Percentiles rank a stretch among this genome's conserved stretches.
These are phyloP conservation scores for Xenus cinereus DNA, from an alignment of 2,113 vertebrate species.

Conservation along the genomic window DNA sequence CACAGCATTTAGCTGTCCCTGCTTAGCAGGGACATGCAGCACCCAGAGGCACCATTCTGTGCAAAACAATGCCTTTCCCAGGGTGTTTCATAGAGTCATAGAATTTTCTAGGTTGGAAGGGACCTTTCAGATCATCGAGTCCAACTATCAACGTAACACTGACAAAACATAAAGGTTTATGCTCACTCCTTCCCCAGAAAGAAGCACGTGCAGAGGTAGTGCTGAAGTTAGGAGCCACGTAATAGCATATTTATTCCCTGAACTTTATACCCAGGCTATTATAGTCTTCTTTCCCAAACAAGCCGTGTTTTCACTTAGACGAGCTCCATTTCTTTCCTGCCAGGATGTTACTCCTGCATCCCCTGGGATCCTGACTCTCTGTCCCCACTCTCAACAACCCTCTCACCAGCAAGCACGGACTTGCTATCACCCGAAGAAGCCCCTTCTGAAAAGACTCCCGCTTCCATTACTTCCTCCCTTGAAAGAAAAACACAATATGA, in stretches of 20 bases:
- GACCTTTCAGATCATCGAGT: no score
- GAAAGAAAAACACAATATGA: neutral
- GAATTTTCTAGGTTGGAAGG: no score
- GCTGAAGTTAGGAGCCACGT: neutral
- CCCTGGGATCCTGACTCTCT: neutral
- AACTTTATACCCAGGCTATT: neutral
- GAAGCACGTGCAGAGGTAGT: neutral
- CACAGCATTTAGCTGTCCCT: neutral
- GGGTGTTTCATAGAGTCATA: neutral
- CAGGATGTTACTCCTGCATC: neutral
- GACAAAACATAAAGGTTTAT: neutral
- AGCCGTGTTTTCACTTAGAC: neutral
- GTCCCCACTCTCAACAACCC: neutral
- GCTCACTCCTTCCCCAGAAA: neutral
- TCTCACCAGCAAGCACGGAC: neutral
- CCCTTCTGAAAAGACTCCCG: neutral
- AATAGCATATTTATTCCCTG: neutral
- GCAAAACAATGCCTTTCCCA: neutral
- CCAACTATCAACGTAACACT: no score
- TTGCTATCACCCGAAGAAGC: neutral
- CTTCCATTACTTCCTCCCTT: neutral
- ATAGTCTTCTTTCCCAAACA: neutral
- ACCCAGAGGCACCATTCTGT: neutral
- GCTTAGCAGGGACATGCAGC: neutral
- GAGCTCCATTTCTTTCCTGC: neutral